A percentile compares a stretch with the other conserved stretches of the same genome.
Evolutionary conservation across 37 sponge, comb jelly and placozoan species (phyloP).

Genomic region (Beroe forskalii): DNA sequence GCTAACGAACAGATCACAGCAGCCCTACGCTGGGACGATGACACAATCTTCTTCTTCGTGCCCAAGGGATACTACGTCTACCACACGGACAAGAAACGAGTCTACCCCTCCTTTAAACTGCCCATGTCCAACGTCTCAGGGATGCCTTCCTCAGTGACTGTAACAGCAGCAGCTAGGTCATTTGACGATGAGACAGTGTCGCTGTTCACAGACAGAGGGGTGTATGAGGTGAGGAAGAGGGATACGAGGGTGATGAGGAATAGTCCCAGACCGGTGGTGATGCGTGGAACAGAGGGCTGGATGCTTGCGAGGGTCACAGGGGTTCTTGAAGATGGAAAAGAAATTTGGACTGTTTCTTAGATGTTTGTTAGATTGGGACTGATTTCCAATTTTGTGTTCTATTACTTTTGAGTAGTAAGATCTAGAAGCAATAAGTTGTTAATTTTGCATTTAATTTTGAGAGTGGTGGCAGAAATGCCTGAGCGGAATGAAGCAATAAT

Average conservation of each 20-base stretch:
- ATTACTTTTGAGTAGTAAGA: too few species aligned
- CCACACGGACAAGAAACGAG: background rate
- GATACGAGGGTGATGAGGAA: slow-evolving; percentile 29
- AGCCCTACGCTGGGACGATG: slow-evolving; percentile 16
- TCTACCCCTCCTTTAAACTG: background rate
- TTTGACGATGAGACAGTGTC: background rate
- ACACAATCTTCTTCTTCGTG: slow-evolving; percentile 45
- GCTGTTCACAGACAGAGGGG: background rate
- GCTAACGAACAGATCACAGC: background rate
- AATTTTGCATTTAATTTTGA: too few species aligned
- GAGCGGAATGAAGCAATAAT: too few species aligned
- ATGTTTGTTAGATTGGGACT: too few species aligned
- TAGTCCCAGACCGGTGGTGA: background rate
- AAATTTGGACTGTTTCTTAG: too few species aligned
- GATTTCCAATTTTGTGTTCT: too few species aligned
- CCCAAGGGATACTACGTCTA: slow-evolving; percentile 28
- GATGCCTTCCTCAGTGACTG: background rate
- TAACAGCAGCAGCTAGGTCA: background rate
- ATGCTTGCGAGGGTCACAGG: too few species aligned
- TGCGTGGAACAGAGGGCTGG: background rate
- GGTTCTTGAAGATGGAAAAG: too few species aligned
- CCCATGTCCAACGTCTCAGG: slow-evolving; percentile 13
- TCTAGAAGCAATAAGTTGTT: too few species aligned
- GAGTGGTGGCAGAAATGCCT: too few species aligned
- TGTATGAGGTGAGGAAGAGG: background rate